Base-by-base conservation (phyloP, 2,113 vertebrate genomes). In the Bubo bubo region DNA sequence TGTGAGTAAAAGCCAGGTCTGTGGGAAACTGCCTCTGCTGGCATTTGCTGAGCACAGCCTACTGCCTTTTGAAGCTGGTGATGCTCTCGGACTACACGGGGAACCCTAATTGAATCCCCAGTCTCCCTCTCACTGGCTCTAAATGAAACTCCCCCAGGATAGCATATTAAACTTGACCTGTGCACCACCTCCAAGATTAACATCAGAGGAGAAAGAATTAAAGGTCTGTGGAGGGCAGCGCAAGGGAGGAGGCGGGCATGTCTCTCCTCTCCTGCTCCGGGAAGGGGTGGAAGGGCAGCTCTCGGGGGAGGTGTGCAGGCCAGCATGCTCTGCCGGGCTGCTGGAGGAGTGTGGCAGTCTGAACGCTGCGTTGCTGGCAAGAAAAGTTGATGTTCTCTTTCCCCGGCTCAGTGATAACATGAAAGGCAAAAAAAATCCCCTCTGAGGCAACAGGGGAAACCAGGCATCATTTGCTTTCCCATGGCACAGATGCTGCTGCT, bases 121-220 rank as follows among this genome's bases (percentile, higher is more conserved):
- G 39, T 27, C 92, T 95, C 53, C 41, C 53, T 67, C 79, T 76
- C 22, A 1, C 81, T 8, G 43, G 6, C 71, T 84, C 75, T 32
- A 18, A 91, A 80, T 80, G 95, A 81, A 93, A 88, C 79, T 97
- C 95, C 90, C 96, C 60, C 88, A 56, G 95, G 96, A 90, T 1
- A 95, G 92, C 94, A 60, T 56, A 96, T 97, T 97, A 93, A 88
- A 90, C 60, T 59, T 88, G 97, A 96, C 96, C 95, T 50, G 90
- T 47, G 88, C 90, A 26, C 97, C 94, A 86, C 95, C 90, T 91
- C 90, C 47, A 4, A 81, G 92, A 95, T 97, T 92, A 95, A 94
- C 95, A 96, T 95, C 94, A 86, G 79, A 95, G 83, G 55, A 95
- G 94, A 4, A 83, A 64, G 95, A 95, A 95, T 80, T 19, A 67